Evolutionary conservation across 2,113 vertebrate species (phyloP), one percentile per base, ranked within the genome.

Genomic region (Candoia aspera): DNA sequence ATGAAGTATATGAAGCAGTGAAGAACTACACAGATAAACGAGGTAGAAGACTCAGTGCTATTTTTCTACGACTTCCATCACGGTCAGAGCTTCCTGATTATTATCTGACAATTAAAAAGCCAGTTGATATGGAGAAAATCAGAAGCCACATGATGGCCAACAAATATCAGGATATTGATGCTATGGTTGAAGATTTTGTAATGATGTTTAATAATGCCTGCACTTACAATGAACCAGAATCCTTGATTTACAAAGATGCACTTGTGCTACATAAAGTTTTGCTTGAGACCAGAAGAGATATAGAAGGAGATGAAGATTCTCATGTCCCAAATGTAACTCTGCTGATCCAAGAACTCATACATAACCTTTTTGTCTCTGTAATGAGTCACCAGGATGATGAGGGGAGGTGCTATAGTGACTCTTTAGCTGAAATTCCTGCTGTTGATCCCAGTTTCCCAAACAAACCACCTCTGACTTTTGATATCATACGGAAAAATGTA

Each of bases 191-290:
- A 93, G 99, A 99, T 97, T 98, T 99, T 26, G 99, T 99, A 91
- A 98, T 99, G 96, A 99, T 99, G 99, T 99, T 99, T 97, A 99
- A 99, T 96, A 99, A 99, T 0, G 99, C 99, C 6, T 99, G 99
- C 93, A 99, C 99, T 0, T 99, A 99, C 93, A 99, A 99, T 0
- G 99, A 99, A 93, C 99, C 99, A 0, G 99, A 99, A 94, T 99
- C 99, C 68, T 97, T 99, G 93, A 99, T 99, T 96, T 99, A 99
- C 95, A 99, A 99, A 92, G 99, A 99, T 87, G 99, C 99, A 4
- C 97, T 99, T 89, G 97, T 99, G 84, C 97, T 99, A 59, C 99
- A 99, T 96, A 98, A 98, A 94, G 99, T 99, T 89, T 96, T 99
- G 87, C 96, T 99, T 84, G 99, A 99, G 97, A 99, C 98, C 3